Evolutionary conservation across 2,797 vertebrate genomes (phyloP).

Genomic region (Anas flavirostris): DNA sequence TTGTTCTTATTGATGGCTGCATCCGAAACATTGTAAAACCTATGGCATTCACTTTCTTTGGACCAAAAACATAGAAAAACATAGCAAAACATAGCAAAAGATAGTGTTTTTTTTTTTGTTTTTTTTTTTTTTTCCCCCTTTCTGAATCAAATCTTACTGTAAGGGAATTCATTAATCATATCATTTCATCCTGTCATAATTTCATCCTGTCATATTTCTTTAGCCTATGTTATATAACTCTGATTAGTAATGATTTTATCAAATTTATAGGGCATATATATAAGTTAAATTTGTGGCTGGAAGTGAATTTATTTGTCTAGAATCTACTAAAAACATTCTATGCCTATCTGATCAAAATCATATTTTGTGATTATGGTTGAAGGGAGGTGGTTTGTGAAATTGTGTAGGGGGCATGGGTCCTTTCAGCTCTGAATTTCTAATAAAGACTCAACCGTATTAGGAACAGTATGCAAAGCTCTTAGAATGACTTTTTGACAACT

Average conservation of each 20-base stretch:
- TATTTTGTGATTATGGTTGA: not conserved
- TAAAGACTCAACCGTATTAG: not conserved
- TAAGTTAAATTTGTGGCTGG: not conserved
- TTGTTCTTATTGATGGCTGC: constrained; percentile 26
- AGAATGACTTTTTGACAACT: not conserved
- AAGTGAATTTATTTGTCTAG: not conserved
- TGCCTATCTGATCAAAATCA: not conserved
- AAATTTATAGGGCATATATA: not conserved
- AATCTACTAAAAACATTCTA: not conserved
- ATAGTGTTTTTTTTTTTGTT: not conserved
- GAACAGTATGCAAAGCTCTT: not conserved
- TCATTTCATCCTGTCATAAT: not conserved
- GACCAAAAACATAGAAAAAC: not conserved
- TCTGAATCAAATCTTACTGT: not conserved
- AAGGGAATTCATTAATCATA: not conserved
- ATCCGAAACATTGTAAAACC: not conserved
- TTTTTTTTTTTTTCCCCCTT: not conserved
- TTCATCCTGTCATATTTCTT: not conserved
- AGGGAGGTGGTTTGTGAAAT: not conserved
- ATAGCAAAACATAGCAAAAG: too few relatives aligned
- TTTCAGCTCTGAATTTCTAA: not conserved
- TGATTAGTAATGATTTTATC: not conserved
- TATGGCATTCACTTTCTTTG: not conserved
- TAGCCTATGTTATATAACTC: not conserved
- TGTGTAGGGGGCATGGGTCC: not conserved